A percentile compares a stretch with the other conserved stretches of the same genome.
Conservation (phyloP, 1,140 invertebrate genomes). For the Bactericera cockerelli region DNA sequence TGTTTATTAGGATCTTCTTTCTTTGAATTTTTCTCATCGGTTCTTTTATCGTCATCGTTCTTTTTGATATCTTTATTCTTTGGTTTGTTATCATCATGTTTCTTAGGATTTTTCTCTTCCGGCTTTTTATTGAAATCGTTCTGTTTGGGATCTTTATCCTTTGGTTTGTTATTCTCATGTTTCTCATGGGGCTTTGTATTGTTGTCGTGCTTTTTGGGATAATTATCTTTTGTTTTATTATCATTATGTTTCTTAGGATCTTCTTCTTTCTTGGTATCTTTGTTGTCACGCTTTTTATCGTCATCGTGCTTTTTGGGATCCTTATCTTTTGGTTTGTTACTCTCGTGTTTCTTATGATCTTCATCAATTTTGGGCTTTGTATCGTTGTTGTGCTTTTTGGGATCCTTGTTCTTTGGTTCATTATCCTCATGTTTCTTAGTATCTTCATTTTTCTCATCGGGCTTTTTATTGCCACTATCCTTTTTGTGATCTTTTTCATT, state of each 20-base stretch:
- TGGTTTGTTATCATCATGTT: not conserved
- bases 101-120: not conserved
- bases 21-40: too few relatives aligned
- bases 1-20: too few relatives aligned
- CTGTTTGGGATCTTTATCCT: too few relatives aligned
- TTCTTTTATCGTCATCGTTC: too few relatives aligned
- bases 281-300: too few relatives aligned
- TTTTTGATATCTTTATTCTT: not conserved
- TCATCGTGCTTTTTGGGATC: too few relatives aligned
- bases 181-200: not conserved
- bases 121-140: not conserved
- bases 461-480: too few relatives aligned
- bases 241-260: not conserved
- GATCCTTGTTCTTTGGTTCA: too few relatives aligned
- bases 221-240: not conserved
- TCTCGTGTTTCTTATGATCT: not conserved
- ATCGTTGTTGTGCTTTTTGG: too few relatives aligned
- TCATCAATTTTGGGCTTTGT: not conserved
- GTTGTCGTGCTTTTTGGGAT: too few relatives aligned
- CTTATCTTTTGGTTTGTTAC: not conserved
- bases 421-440: not conserved
- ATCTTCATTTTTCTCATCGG: not conserved
- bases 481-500: too few relatives aligned
- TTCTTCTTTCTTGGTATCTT: too few relatives aligned
- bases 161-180: not conserved